Evolutionary conservation across 2,113 vertebrate genomes (phyloP), one percentile per base, ranked within the genome.

Genomic region (Synodontis membranacea): DNA sequence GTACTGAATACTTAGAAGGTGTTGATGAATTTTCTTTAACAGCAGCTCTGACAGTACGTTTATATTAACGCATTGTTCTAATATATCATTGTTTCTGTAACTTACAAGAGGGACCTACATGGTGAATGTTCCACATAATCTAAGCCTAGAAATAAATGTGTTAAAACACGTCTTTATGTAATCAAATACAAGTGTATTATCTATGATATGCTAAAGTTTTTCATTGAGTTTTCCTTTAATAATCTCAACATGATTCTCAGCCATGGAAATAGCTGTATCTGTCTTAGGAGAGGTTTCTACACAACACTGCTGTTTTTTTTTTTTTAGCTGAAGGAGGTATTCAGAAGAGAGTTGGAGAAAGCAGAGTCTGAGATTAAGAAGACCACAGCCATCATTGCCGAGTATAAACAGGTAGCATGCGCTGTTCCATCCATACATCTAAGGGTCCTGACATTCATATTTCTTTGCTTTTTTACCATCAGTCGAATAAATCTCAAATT

Each of bases 321-420:
- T 85, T 88, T 21, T 3, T 80, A 99, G 98, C 93, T 99, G 68
- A 99, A 99, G 91, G 98, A 99, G 89, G 96, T 99, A 81, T 99
- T 99, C 94, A 96, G 97, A 91, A 97, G 97, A 92, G 98, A 99
- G 90, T 93, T 99, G 80, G 97, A 99, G 91, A 99, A 99, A 90
- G 98, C 98, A 1, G 98, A 99, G 91, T 94, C 93, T 46, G 98
- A 99, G 93, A 99, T 99, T 89, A 98, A 98, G 95, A 99, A 99
- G 94, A 99, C 97, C 4, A 97, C 97, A 17, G 97, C 97, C 6
- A 99, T 99, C 94, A 99, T 99, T 84, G 95, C 97, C 0, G 98
- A 99, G 86, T 99, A 99, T 89, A 99, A 99, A 91, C 98, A 99
- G 97, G 98, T 99, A 93, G 58, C 17, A 6, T 3, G 3, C 28